phyloP scores from a whole-genome alignment of 2,888 invertebrate species.

The Suillia variegata region DNA sequence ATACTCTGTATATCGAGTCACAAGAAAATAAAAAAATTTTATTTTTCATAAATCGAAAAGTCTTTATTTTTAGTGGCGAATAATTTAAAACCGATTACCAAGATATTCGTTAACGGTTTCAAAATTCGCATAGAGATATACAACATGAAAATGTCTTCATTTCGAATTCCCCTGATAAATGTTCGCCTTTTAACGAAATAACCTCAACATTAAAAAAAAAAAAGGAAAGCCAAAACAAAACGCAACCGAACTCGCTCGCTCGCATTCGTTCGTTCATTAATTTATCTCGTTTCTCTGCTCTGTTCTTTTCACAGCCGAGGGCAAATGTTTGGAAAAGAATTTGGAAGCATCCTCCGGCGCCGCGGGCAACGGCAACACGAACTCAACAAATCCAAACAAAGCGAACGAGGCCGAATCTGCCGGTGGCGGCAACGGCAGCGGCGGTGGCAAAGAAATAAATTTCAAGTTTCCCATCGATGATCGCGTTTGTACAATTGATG shows the following conservation, averaged over 20 bases:
- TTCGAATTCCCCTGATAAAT: background rate
- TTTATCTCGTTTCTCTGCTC: background rate
- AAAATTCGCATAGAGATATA: no score
- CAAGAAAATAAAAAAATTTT: no score
- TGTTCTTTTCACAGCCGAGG: slow-evolving; percentile 43
- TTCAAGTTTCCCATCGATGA: slow-evolving; percentile 66
- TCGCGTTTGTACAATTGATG: slow-evolving; percentile 61
- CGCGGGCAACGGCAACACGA: slow-evolving; percentile 42
- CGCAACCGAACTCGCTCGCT: no score
- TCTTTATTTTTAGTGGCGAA: background rate
- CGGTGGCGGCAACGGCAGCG: slow-evolving; percentile 25
- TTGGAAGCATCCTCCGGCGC: slow-evolving; percentile 44
- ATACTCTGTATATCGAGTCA: no score
- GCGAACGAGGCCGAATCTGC: slow-evolving; percentile 36
- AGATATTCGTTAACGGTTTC: no score
- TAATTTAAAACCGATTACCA: no score
- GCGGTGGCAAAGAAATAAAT: slow-evolving; percentile 63
- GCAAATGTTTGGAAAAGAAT: slow-evolving; percentile 60
- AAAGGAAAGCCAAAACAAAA: no score
- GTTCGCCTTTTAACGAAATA: background rate
- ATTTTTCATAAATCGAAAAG: no score
- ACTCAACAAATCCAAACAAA: slow-evolving; percentile 37
- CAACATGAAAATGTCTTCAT: background rate
- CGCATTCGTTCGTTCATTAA: slow-evolving; percentile 2
- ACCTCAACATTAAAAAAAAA: no score